These are phyloP conservation scores for Euzetes globulus DNA, from an alignment of 2,888 invertebrate species.

Conservation along the genomic window DNA sequence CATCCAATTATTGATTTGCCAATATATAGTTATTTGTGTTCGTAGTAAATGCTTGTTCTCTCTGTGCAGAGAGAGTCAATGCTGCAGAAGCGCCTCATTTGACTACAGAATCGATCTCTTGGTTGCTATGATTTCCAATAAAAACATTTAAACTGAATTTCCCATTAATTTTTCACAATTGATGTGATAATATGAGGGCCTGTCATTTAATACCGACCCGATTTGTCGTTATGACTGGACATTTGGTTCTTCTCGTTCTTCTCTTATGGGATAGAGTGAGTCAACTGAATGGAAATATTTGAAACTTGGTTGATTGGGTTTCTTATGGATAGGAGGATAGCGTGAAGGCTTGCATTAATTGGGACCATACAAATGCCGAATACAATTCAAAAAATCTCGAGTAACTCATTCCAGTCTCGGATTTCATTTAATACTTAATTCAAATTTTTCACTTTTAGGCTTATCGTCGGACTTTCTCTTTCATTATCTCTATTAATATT, in stretches of 20 bases:
- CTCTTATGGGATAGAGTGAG: constrained; percentile 6
- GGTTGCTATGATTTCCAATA: neutral
- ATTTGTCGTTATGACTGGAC: neutral
- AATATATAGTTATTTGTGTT: too few species aligned
- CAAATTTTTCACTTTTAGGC: neutral
- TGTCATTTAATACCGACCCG: neutral
- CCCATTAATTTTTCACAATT: neutral
- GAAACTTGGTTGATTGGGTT: neutral
- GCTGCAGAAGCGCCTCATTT: neutral
- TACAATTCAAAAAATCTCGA: neutral
- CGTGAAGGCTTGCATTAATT: neutral
- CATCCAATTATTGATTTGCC: neutral
- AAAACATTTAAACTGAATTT: neutral
- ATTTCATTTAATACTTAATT: neutral
- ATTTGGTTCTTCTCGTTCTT: neutral
- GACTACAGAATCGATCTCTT: neutral
- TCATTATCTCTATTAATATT: neutral
- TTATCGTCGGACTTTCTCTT: constrained; percentile 5
- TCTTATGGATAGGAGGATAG: neutral
- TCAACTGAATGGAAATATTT: neutral
- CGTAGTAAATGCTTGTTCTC: too few species aligned
- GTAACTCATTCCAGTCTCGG: neutral
- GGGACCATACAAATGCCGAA: neutral
- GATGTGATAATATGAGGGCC: neutral
- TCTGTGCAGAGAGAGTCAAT: too few species aligned